These are phyloP conservation scores for Dendrocopos noguchii DNA, from an alignment of 2,113 vertebrate genomes.

Conservation along the genomic window DNA sequence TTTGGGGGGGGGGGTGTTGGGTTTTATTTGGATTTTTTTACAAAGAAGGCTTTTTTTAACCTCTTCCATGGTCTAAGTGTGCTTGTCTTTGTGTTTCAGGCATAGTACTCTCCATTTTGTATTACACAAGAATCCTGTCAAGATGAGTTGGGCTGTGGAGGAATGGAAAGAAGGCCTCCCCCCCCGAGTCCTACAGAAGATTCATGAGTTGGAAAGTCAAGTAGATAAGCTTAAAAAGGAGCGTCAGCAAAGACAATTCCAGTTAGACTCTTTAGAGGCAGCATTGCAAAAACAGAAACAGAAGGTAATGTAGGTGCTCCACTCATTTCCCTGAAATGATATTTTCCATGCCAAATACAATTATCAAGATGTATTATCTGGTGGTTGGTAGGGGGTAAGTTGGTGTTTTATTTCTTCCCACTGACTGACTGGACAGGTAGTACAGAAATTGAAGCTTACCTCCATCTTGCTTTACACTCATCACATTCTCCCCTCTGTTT, in stretches of 20 bases:
- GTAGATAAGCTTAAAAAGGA: conserved; percentile 91
- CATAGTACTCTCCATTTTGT: not conserved
- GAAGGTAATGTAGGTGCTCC: conserved; percentile 75
- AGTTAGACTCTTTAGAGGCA: conserved; percentile 88
- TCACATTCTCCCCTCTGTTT: not conserved
- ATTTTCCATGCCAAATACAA: not conserved
- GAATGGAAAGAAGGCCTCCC: conserved; percentile 95
- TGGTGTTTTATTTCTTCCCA: not conserved
- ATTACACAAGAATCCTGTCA: not conserved
- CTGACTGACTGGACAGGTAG: not conserved
- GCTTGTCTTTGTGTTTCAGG: not conserved
- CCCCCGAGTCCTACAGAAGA: conserved; percentile 88
- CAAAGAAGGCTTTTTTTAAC: not conserved
- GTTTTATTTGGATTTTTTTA: not conserved
- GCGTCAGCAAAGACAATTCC: conserved; percentile 89
- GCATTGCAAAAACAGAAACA: conserved; percentile 91
- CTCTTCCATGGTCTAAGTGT: not conserved
- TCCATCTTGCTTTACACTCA: not conserved
- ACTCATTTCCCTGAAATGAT: not conserved
- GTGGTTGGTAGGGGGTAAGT: not conserved
- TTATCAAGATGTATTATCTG: not conserved
- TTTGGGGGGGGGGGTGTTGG: too few relatives aligned
- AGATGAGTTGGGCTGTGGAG: conserved; percentile 93
- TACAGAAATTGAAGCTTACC: not conserved
- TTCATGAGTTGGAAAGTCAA: conserved; percentile 90